phyloP scores from a whole-genome alignment of 2,888 invertebrate species.

The Eupsilia transversa region DNA sequence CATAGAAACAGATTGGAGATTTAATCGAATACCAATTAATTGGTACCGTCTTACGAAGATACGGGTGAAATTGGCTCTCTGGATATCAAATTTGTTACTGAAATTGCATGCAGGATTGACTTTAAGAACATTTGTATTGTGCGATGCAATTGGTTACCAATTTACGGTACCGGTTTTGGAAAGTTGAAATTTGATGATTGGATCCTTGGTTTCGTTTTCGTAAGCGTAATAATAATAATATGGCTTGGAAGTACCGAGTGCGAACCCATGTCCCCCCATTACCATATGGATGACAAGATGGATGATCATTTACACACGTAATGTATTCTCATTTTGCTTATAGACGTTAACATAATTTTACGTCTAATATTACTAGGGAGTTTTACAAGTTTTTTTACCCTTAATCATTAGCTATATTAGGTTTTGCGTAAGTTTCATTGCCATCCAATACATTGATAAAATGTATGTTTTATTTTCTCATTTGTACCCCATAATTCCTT shows the following conservation, averaged over 20 bases:
- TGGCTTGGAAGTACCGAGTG: neutral
- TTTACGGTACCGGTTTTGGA: conserved; percentile 2
- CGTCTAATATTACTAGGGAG: neutral
- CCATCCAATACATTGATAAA: neutral
- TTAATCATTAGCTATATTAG: neutral
- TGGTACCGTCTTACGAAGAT: conserved; percentile 72
- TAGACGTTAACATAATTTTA: neutral
- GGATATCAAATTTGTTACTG: conserved; percentile 61
- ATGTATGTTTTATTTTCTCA: conserved; percentile 42
- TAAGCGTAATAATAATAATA: neutral
- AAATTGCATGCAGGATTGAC: conserved; percentile 47
- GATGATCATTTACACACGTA: neutral
- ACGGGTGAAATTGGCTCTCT: conserved; percentile 57
- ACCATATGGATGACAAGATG: neutral
- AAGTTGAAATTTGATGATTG: neutral
- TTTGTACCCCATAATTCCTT: conserved; percentile 41
- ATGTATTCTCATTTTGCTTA: neutral
- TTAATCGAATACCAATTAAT: conserved; percentile 81
- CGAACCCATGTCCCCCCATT: neutral
- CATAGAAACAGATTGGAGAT: conserved; percentile 76
- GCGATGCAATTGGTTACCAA: conserved; percentile 35
- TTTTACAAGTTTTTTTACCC: neutral
- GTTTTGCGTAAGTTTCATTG: neutral
- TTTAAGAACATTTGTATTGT: conserved; percentile 50
- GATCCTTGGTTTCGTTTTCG: neutral